Evolutionary conservation across 2,797 vertebrate genomes (phyloP), one percentile per base, ranked within the genome.

Genomic region (Esox masquinongy): DNA sequence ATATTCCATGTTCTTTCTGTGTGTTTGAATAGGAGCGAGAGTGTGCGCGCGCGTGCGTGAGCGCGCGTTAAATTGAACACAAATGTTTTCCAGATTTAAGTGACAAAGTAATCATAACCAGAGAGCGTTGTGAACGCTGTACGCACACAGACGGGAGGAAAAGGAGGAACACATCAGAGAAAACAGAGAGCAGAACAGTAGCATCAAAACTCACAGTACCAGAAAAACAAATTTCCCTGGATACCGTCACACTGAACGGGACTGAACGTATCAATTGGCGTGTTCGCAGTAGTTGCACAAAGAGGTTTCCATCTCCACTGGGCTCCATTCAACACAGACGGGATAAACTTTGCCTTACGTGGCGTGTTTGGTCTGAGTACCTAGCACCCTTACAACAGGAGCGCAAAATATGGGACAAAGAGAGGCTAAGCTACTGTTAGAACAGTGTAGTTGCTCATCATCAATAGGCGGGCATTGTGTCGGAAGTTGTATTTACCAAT

Each of bases 271-370:
- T 31, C 29, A 31, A 31, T 3, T 3, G 29, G 29, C 3, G 29
- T 31, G 29, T 31, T 31, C 29, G 29, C 3, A 31, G 1, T 31
- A 31, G 29, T 31, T 31, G 29, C 29, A 31, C 29, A 31, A 31
- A 31, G 29, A 31, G 29, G 29, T 31, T 31, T 31, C 29, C 29
- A 31, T 31, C 29, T 75, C 93, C 94, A 97, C 95, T 97, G 95
- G 95, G 95, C 95, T 91, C 95, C 85, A 96, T 96, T 96, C 93
- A 97, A 93, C 90, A 89, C 17, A 49, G 88, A 88, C 92, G 94
- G 88, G 96, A 97, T 95, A 97, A 97, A 96, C 87, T 94, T 90
- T 95, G 95, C 96, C 95, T 97, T 96, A 96, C 96, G 94, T 89
- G 74, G 93, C 91, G 7, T 6, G 50, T 16, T 51, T 15, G 16